Percentiles rank a stretch among this genome's conserved stretches.
Evolutionary conservation across 2,113 vertebrate species (phyloP).

Genomic region (Antidorcas marsupialis): DNA sequence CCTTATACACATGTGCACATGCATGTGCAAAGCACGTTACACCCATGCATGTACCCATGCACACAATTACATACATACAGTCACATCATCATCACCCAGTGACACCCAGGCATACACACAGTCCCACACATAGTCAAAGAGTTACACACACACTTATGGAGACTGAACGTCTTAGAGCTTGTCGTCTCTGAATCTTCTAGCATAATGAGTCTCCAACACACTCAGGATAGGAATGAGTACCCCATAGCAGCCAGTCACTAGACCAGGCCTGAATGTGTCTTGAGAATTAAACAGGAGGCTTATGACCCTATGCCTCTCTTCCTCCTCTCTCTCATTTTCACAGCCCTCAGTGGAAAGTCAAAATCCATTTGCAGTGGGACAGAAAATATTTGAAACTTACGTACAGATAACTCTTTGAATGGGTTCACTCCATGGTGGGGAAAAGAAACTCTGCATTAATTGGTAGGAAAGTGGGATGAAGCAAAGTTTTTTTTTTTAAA

Average conservation of each 20-base stretch:
- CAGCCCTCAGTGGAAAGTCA: background rate
- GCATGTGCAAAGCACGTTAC: too few relatives aligned
- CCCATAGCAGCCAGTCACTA: accelerated
- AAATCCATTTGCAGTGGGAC: background rate
- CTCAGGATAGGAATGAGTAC: background rate
- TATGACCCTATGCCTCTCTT: background rate
- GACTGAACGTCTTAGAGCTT: background rate
- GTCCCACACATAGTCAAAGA: background rate
- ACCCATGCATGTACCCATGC: background rate
- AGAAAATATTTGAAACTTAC: background rate
- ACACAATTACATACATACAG: background rate
- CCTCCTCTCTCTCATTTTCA: too few relatives aligned
- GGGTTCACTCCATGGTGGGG: background rate
- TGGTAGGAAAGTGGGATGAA: background rate
- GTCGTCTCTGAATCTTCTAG: background rate
- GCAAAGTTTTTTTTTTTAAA: background rate
- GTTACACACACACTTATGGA: background rate
- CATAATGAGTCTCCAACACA: background rate
- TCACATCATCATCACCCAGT: background rate
- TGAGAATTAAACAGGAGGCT: background rate
- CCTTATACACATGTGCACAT: background rate
- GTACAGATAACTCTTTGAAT: background rate
- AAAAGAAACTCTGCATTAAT: background rate
- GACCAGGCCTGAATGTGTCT: background rate
- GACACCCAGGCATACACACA: background rate